These are phyloP conservation scores for Sternarchorhynchus goeldii DNA, from an alignment of 2,797 vertebrate genomes.

Conservation along the genomic window DNA sequence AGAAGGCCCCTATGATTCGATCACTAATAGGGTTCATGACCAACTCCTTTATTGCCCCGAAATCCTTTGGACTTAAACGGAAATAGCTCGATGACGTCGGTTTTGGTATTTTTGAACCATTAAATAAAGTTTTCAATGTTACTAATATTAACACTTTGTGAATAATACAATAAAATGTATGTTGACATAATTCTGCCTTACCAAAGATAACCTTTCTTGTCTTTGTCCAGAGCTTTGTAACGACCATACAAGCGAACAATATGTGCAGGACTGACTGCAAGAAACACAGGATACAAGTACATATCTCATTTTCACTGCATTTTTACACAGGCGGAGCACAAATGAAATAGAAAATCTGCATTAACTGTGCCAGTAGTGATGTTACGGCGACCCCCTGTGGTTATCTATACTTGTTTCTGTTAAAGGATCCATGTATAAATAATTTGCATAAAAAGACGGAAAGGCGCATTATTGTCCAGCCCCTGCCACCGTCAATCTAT, in stretches of 20 bases:
- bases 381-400: no score
- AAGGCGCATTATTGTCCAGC: no score
- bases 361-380: no score
- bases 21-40: conserved; percentile 78
- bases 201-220: conserved; percentile 73
- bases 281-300: not conserved
- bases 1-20: conserved; percentile 78
- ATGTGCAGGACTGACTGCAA: conserved; percentile 74
- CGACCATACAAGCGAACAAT: conserved; percentile 74
- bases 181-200: conserved; percentile 55
- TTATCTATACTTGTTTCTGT: no score
- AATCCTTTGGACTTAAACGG: conserved; percentile 70
- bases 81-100: not conserved
- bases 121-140: not conserved
- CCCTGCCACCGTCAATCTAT: no score
- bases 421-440: no score
- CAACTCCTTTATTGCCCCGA: conserved; percentile 69
- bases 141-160: not conserved
- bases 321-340: not conserved
- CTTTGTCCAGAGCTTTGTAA: conserved; percentile 74
- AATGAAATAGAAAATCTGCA: no score
- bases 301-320: not conserved
- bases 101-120: not conserved
- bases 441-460: no score
- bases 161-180: not conserved